Evolutionary conservation across 2,113 vertebrate genomes (phyloP), one percentile per base, ranked within the genome.

Genomic region (Cinclus cinclus): DNA sequence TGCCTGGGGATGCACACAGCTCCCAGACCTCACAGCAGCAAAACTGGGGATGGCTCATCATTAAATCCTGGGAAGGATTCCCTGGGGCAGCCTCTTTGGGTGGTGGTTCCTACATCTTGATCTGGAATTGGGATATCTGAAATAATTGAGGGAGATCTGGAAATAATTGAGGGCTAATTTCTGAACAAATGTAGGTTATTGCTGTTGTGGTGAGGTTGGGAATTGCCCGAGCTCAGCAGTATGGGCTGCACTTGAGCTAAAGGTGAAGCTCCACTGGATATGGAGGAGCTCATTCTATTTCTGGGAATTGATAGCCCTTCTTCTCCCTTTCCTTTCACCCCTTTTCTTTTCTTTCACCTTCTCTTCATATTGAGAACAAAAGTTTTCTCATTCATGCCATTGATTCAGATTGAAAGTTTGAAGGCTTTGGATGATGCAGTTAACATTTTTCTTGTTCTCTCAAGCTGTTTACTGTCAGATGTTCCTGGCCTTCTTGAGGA

Each of bases 341-440:
- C 25, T 67, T 20, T 33, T 33, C 33, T 47, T 47, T 33, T 18
- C 33, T 53, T 58, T 58, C 21, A 31, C 42, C 30, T 64, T 64
- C 49, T 31, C 46, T 44, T 55, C 60, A 8, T 59, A 39, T 10
- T 53, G 9, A 75, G 87, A 95, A 75, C 50, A 56, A 7, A 69
- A 85, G 37, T 73, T 87, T 96, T 94, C 67, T 92, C 4, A 2
- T 58, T 90, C 49, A 10, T 55, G 67, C 13, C 15, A 27, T 63
- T 93, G 95, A 96, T 84, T 98, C 97, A 98, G 75, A 96, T 49
- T 16, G 96, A 96, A 96, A 98, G 77, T 82, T 33, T 95, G 84
- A 94, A 92, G 78, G 41, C 81, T 91, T 79, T 93, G 94, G 87
- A 71, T 93, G 39, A 16, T 63, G n/a, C 74, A 15, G 44, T 7